Base-by-base conservation (phyloP, 2,113 vertebrate genomes). In the Henicopernis longicauda region DNA sequence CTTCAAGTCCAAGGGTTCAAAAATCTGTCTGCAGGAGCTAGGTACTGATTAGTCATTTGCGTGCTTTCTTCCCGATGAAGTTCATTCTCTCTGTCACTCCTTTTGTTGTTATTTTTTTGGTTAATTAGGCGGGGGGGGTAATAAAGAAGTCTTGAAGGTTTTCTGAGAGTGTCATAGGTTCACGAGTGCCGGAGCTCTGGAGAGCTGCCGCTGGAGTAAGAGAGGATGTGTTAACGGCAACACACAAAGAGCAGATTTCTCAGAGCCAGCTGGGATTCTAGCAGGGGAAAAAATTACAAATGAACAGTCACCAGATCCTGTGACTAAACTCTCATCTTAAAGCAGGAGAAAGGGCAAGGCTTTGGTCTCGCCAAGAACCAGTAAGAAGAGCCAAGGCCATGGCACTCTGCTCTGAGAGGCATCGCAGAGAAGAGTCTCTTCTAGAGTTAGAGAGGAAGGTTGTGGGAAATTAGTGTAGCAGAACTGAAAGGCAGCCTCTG, bases 161-260 rank as follows among this genome's bases (percentile, higher is more conserved):
- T 29, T 1, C 0, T 44, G 23, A 66, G 38, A 18, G 57, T 16
- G 54, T 44, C 16, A 2, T 10, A 42, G 55, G 34, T 27, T 25
- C 3, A 0, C 14, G 57, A 36, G 21, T 3, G 3, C 17, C 36
- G 11, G 50, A 82, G 42, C 45, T 50, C 21, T 49, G 66, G 36
- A 57, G 17, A 40, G 13, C 25, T 78, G 44, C 49, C 34, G 17
- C 0, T 0, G 1, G 8, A 22, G 22, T 21, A 59, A 3, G 9
- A 27, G 32, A 16, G 6, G 17, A n/a, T 38, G 21, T 62, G 31
- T 34, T 34, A 31, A 5, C 45, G 54, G 71, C 34, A 27, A 11
- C 23, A 47, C 3, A 1, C 21, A 34, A 54, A 69, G 44, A 61
- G 70, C 31, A 18, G 79, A n/a, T 9, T 86, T 73, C 38, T 80